Evolutionary conservation across 2,113 vertebrate genomes (phyloP), one percentile per base, ranked within the genome.

Genomic region (Propithecus coquereli): DNA sequence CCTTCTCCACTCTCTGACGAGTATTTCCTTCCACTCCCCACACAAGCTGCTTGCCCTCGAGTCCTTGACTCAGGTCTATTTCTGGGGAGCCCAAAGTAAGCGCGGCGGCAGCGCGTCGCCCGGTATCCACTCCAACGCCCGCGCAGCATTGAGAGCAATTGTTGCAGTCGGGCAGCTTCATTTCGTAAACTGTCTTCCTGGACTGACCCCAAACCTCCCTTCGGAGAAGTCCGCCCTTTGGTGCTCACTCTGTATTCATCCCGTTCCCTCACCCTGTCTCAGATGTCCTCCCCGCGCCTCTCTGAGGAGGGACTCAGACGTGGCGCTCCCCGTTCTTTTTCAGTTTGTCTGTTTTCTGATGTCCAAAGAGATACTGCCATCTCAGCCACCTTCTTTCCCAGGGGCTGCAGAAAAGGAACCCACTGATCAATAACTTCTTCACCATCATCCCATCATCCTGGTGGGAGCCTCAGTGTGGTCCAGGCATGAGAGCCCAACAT

Each of bases 391-490:
- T 12, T 16, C 47, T 7, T 83, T 52, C 92, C 37, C 43, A 40
- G 79, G 27, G 88, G 91, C 57, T 6, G 30, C 96, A 99, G 99
- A 96, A 99, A 99, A 94, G 99, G 99, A 71, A 99, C 99, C 98
- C 99, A 40, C 98, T 99, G 95, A 98, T 99, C 93, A 99, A 99
- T 97, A 99, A 99, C 90, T 85, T 99, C 94, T 99, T 99, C 80
- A 99, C 99, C 93, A 98, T 99, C 3, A 34, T 96, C 99, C 99
- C 12, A 98, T 99, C 54, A 7, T 99, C 89, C 98, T 99, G 70
- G 99, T 16, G 52, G 52, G 52, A 54, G 52, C 52, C 52, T 18
- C 52, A 54, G 98, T 89, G 81, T 97, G 3, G 98, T 98, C 77
- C 98, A 98, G 84, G 98, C 98, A 9, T 99, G 98, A 52, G 99